A percentile compares a stretch with the other conserved stretches of the same genome.
Conservation (phyloP, 2,888 invertebrate genomes). For the Tipula helvola region DNA sequence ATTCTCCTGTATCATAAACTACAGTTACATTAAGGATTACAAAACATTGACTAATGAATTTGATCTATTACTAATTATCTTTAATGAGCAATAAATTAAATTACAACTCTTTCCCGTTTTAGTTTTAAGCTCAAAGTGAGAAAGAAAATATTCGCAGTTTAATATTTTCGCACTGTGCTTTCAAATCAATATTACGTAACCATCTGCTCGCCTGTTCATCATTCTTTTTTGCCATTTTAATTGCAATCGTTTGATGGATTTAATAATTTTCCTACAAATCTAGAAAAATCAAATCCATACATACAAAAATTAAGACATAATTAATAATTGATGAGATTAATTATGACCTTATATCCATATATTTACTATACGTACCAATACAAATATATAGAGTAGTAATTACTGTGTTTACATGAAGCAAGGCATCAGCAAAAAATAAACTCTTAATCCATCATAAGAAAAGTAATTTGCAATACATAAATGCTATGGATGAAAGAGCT, state of each 20-base stretch:
- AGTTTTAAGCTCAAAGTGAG: too few species aligned
- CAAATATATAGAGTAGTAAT: neutral
- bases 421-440: neutral
- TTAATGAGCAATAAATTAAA: too few species aligned
- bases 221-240: neutral
- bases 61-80: too few species aligned
- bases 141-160: too few species aligned
- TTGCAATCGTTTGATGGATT: neutral
- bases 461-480: neutral
- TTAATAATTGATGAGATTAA: neutral
- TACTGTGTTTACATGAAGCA: neutral
- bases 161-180: too few species aligned
- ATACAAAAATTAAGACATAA: neutral
- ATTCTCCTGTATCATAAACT: too few species aligned
- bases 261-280: neutral
- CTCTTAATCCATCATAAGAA: neutral
- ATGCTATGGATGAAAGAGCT: neutral
- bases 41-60: too few species aligned
- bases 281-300: neutral
- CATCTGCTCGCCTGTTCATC: neutral
- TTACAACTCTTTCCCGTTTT: too few species aligned
- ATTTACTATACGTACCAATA: neutral
- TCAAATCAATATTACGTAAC: too few species aligned
- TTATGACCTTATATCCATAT: neutral
- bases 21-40: too few species aligned